phyloP scores from a whole-genome alignment of 2,113 vertebrate genomes.

The Ophthalmolycus amberensis region DNA sequence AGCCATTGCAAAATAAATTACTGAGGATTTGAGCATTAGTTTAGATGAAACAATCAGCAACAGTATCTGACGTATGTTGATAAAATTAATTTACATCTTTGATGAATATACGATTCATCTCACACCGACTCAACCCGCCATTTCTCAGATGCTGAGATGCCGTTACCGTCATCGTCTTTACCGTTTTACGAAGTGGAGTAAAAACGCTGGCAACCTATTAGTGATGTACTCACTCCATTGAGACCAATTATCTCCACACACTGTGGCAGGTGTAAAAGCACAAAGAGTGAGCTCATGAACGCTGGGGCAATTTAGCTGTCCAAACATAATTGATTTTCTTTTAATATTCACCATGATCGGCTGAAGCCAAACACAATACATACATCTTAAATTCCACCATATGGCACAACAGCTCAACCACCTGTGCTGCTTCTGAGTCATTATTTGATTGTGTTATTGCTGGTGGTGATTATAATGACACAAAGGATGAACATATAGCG shows the following conservation, averaged over 20 bases:
- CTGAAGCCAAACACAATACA: slow-evolving; percentile 20
- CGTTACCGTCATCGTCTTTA: neutral
- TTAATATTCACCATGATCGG: slow-evolving; percentile 30
- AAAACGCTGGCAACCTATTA: slow-evolving; percentile 19
- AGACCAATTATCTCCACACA: slow-evolving; percentile 38
- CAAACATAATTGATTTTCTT: slow-evolving; percentile 52
- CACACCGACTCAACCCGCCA: neutral
- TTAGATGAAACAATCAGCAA: neutral
- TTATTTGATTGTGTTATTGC: slow-evolving; percentile 3
- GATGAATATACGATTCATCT: neutral
- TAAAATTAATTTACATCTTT: neutral
- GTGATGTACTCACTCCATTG: slow-evolving; percentile 16
- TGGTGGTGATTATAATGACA: slow-evolving; percentile 15
- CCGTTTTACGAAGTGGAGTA: slow-evolving; percentile 4
- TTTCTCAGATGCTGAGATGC: neutral
- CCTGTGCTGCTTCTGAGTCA: slow-evolving; percentile 33
- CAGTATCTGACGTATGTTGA: neutral
- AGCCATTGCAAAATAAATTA: neutral
- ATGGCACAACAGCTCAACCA: slow-evolving; percentile 35
- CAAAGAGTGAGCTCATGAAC: slow-evolving; percentile 35
- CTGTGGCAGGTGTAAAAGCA: slow-evolving; percentile 49
- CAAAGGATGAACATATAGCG: slow-evolving; percentile 18
- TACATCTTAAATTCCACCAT: slow-evolving; percentile 39
- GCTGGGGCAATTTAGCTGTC: slow-evolving; percentile 36
- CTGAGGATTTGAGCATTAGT: neutral